phyloP scores from a whole-genome alignment of 2,113 vertebrate species.

The Anas platyrhynchos region DNA sequence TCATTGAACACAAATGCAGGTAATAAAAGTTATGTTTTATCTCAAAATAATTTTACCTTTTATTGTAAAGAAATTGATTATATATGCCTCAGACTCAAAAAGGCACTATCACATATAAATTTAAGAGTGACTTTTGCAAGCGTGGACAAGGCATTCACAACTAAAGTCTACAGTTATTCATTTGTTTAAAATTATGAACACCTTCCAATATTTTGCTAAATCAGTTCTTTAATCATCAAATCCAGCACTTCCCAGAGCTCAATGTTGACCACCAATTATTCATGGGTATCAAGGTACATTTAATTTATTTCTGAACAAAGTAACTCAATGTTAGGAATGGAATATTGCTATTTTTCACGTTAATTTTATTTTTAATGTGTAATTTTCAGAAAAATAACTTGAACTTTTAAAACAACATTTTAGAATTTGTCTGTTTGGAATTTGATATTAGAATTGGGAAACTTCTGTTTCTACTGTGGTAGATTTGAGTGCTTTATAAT shows the following conservation, averaged over 20 bases:
- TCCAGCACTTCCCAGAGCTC: neutral
- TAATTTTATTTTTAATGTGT: neutral
- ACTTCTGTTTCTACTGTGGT: neutral
- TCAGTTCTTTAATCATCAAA: neutral
- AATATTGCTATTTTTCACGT: neutral
- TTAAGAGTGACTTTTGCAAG: neutral
- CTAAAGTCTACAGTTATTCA: accelerated
- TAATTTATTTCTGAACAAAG: neutral
- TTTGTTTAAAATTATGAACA: neutral
- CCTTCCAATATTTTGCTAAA: neutral
- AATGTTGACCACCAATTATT: neutral
- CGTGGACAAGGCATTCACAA: neutral
- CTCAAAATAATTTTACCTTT: neutral
- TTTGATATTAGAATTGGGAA: neutral
- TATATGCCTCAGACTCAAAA: neutral
- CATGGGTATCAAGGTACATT: neutral
- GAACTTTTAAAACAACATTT: neutral
- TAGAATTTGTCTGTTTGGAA: neutral
- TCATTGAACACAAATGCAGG: neutral
- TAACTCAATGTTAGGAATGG: neutral
- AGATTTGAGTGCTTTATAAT: neutral
- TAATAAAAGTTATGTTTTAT: neutral
- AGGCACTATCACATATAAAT: neutral
- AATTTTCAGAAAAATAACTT: neutral
- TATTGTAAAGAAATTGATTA: neutral